Percentiles rank a stretch among this genome's conserved stretches.
Conservation (phyloP, 2,888 invertebrate species). For the Microctonus brassicae region DNA sequence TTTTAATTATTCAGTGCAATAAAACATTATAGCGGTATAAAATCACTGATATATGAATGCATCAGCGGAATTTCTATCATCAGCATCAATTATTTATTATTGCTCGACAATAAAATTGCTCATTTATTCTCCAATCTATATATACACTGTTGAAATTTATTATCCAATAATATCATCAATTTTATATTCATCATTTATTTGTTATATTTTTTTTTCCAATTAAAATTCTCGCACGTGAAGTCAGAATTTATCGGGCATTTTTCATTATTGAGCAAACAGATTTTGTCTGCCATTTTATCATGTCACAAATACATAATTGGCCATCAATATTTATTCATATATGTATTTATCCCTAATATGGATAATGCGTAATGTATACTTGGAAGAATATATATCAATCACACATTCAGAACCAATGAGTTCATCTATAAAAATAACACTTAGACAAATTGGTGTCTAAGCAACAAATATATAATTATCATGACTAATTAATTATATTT, state of each 20-base stretch:
- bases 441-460: slow-evolving; percentile 53
- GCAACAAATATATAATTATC: slow-evolving; percentile 52
- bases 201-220: neutral
- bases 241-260: neutral
- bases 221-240: neutral
- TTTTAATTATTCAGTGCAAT: neutral
- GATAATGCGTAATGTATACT: slow-evolving; percentile 25
- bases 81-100: neutral
- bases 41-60: neutral
- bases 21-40: neutral
- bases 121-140: neutral
- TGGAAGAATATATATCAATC: slow-evolving; percentile 33
- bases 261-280: neutral
- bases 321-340: neutral
- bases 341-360: neutral
- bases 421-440: slow-evolving; percentile 61
- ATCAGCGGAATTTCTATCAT: neutral
- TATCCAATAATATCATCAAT: neutral
- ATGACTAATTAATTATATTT: slow-evolving; percentile 43
- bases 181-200: too few species aligned
- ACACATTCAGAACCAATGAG: slow-evolving; percentile 44
- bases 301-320: neutral
- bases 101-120: neutral
- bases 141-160: neutral
- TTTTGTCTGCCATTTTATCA: neutral